phyloP scores from a whole-genome alignment of 1,140 invertebrate species.

The Eueides isabella region DNA sequence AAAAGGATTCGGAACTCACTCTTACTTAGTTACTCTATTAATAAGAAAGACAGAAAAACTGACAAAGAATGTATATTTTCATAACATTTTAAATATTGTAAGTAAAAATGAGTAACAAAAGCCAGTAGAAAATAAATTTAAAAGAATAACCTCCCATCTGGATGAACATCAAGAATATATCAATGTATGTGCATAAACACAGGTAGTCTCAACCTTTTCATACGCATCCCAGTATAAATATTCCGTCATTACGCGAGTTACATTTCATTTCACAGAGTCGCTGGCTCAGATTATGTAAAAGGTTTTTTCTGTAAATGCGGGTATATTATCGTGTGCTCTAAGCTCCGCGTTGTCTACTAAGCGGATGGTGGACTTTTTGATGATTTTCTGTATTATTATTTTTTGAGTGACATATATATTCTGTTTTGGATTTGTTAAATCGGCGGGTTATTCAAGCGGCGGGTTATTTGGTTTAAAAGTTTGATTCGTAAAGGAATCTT shows the following conservation, averaged over 20 bases:
- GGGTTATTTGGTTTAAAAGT: too few species aligned
- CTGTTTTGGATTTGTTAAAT: neutral
- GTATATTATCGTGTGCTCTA: constrained; percentile 8
- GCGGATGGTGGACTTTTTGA: neutral
- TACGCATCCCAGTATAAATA: constrained; percentile 26
- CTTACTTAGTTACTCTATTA: too few species aligned
- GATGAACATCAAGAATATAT: constrained; percentile 1
- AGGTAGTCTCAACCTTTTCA: constrained; percentile 14
- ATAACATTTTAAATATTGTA: neutral
- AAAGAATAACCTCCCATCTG: neutral
- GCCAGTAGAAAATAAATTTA: neutral
- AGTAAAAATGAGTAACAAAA: neutral
- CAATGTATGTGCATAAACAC: constrained; percentile 12
- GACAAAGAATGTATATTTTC: neutral
- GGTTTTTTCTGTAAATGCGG: constrained; percentile 26
- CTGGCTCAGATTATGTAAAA: constrained; percentile 28
- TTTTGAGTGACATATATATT: neutral
- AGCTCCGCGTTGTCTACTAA: constrained; percentile 5
- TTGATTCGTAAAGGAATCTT: too few species aligned
- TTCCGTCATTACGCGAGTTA: constrained; percentile 29
- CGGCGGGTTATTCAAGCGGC: neutral
- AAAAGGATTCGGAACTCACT: too few species aligned
- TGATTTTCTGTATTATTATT: neutral
- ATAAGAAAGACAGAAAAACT: neutral
- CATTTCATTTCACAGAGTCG: constrained; percentile 32